A percentile compares a stretch with the other conserved stretches of the same genome.
Conservation (phyloP, 2,113 vertebrate genomes). For the Chrysochloris asiatica region DNA sequence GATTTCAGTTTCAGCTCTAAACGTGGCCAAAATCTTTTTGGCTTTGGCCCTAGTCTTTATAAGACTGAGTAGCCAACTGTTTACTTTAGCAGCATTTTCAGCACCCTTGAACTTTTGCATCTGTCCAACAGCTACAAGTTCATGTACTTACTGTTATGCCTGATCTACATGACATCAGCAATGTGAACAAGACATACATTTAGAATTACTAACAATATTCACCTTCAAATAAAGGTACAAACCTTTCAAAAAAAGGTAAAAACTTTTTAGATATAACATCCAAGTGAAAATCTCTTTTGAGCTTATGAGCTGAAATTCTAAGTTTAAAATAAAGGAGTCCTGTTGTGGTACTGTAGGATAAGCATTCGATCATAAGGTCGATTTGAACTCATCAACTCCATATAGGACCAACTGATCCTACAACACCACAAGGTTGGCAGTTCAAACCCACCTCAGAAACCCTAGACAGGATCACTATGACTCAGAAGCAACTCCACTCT, state of each 20-base stretch:
- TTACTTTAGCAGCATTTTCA: background rate
- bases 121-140: background rate
- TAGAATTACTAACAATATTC: too few species aligned
- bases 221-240: background rate
- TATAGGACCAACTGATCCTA: too few species aligned
- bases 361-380: too few species aligned
- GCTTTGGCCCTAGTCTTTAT: background rate
- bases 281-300: background rate
- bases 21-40: background rate
- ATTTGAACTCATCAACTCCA: too few species aligned
- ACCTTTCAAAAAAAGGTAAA: background rate
- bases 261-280: background rate
- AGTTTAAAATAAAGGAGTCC: too few species aligned
- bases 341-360: too few species aligned
- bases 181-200: background rate
- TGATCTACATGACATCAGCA: too few species aligned
- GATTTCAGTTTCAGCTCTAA: background rate
- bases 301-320: background rate
- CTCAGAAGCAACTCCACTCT: too few species aligned
- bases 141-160: accelerated
- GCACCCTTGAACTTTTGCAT: background rate
- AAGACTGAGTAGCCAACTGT: background rate
- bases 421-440: too few species aligned
- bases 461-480: too few species aligned
- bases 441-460: too few species aligned